These are phyloP conservation scores for Poeciliopsis retropinna DNA, from an alignment of 2,113 vertebrate species.

Conservation along the genomic window DNA sequence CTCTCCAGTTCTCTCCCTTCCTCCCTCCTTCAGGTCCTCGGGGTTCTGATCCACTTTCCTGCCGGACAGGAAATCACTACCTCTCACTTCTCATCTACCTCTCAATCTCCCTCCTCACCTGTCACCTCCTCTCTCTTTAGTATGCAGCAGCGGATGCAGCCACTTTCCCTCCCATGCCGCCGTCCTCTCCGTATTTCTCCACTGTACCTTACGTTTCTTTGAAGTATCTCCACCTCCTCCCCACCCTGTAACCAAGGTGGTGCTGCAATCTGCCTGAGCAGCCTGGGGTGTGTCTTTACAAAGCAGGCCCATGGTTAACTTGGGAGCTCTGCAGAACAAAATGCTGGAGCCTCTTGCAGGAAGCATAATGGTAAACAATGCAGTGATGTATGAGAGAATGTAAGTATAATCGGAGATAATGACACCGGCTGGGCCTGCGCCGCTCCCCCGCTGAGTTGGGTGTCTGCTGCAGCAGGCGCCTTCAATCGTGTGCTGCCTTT, in stretches of 20 bases:
- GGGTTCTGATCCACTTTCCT: constrained; percentile 57
- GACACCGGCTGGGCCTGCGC: constrained; percentile 30
- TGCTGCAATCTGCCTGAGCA: constrained; percentile 30
- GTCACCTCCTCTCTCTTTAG: constrained; percentile 53
- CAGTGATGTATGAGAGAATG: constrained; percentile 45
- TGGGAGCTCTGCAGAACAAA: constrained; percentile 40
- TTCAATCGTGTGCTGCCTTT: constrained; percentile 28
- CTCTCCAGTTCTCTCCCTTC: constrained; percentile 16
- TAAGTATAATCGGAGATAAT: constrained; percentile 49
- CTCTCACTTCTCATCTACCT: constrained; percentile 65
- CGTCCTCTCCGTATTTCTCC: constrained; percentile 25
- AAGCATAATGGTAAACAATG: constrained; percentile 58
- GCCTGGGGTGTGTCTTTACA: constrained; percentile 32
- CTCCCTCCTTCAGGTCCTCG: constrained; percentile 46
- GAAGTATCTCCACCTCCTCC: constrained; percentile 37
- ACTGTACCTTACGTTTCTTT: constrained; percentile 55
- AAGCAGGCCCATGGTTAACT: constrained; percentile 44
- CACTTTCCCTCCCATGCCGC: constrained; percentile 32
- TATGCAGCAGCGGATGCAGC: constrained; percentile 44
- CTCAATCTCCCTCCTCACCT: constrained; percentile 54
- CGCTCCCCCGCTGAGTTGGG: constrained; percentile 12
- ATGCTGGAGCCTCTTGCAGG: constrained; percentile 24
- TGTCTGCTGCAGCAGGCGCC: constrained; percentile 6
- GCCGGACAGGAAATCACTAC: constrained; percentile 72
- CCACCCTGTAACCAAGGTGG: constrained; percentile 34